Percentiles rank a stretch among this genome's conserved stretches.
Conservation (phyloP, 1,140 invertebrate genomes). For the Subanguina moxae region DNA sequence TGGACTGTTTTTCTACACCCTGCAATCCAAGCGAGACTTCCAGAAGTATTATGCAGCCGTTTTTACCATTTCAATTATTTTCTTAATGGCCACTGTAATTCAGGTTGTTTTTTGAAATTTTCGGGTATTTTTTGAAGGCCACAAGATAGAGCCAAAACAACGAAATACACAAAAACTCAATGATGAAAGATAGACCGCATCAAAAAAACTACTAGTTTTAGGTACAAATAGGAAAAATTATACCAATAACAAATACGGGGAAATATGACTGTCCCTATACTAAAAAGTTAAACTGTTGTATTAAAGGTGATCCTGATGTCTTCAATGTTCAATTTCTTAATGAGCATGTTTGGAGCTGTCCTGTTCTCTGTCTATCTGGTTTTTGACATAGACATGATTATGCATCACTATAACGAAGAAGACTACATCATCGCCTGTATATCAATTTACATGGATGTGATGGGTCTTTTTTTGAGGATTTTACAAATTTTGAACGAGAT, state of each 20-base stretch:
- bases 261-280: too few species aligned
- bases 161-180: too few species aligned
- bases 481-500: slow-evolving; percentile 57
- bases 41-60: slow-evolving; percentile 54
- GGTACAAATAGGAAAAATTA: too few species aligned
- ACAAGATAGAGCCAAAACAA: too few species aligned
- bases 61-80: slow-evolving; percentile 48
- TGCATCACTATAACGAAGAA: slow-evolving; percentile 60
- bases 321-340: slow-evolving; percentile 59
- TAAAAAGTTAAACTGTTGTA: too few species aligned
- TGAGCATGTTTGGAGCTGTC: slow-evolving; percentile 61
- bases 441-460: slow-evolving; percentile 63
- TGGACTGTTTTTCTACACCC: slow-evolving; percentile 62
- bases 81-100: slow-evolving; percentile 41
- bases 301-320: slow-evolving; percentile 62
- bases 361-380: slow-evolving; percentile 63
- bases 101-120: slow-evolving; percentile 28
- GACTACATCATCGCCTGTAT: slow-evolving; percentile 63
- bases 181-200: neutral
- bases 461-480: slow-evolving; percentile 63
- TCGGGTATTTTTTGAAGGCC: neutral
- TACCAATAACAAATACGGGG: too few species aligned
- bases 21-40: slow-evolving; percentile 63
- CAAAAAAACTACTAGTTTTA: too few species aligned
- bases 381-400: slow-evolving; percentile 61